Percentiles rank a stretch among this genome's conserved stretches.
Evolutionary conservation across 2,888 invertebrate species (phyloP).

Genomic region (Amorpha juglandis): DNA sequence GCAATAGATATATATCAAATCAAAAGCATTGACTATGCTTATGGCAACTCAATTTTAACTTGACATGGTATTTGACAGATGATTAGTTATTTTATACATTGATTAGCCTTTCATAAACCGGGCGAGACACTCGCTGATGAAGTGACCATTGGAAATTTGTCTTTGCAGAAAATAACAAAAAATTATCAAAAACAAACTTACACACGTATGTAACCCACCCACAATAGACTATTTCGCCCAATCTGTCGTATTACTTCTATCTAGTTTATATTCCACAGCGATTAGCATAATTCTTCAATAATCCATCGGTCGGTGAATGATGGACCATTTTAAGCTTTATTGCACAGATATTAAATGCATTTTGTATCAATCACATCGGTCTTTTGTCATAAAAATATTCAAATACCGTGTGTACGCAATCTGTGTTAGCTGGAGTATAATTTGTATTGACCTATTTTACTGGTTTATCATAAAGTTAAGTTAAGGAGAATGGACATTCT

Average conservation of each 20-base stretch:
- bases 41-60: too few relatives aligned
- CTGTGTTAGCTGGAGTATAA: slow-evolving; percentile 20
- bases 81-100: too few relatives aligned
- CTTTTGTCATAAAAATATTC: slow-evolving; percentile 24
- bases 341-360: slow-evolving; percentile 25
- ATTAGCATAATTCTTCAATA: slow-evolving; percentile 67
- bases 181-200: slow-evolving; percentile 30
- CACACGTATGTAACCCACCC: slow-evolving; percentile 23
- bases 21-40: too few relatives aligned
- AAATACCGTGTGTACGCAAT: slow-evolving; percentile 23
- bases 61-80: too few relatives aligned
- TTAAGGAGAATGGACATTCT: not conserved
- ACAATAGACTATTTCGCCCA: slow-evolving; percentile 46
- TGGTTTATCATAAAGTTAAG: slow-evolving; percentile 4
- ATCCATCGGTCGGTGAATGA: slow-evolving; percentile 35
- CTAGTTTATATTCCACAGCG: slow-evolving; percentile 54
- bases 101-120: too few relatives aligned
- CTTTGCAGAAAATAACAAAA: not conserved
- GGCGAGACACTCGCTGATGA: too few relatives aligned
- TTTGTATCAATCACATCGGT: slow-evolving; percentile 4
- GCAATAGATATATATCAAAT: too few relatives aligned
- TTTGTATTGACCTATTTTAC: slow-evolving; percentile 23
- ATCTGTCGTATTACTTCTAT: slow-evolving; percentile 55
- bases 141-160: too few relatives aligned
- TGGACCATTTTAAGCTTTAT: slow-evolving; percentile 39